Percentiles rank a stretch among this genome's conserved stretches.
phyloP scores from a whole-genome alignment of 2,888 invertebrate genomes.

The Mythimna impura region DNA sequence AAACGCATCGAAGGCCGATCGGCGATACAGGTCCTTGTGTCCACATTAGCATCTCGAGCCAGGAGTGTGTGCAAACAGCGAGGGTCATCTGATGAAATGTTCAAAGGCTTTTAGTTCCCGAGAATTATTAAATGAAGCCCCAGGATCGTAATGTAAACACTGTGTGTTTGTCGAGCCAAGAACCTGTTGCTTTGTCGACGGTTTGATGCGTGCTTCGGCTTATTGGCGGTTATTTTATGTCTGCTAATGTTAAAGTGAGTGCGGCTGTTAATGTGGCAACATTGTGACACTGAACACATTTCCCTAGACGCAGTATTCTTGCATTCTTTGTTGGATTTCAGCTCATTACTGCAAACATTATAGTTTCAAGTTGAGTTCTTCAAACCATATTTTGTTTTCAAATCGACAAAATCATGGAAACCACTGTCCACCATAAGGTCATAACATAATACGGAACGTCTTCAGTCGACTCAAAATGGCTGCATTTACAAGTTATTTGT shows the following conservation, averaged over 20 bases:
- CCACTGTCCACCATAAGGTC: constrained; percentile 18
- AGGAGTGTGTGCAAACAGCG: constrained; percentile 90
- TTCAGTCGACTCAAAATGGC: constrained; percentile 45
- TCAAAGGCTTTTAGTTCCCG: constrained; percentile 91
- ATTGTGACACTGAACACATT: constrained; percentile 77
- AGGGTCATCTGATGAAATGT: constrained; percentile 91
- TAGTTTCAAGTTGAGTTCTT: constrained; percentile 35
- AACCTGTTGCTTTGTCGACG: constrained; percentile 89
- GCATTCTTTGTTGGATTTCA: constrained; percentile 66
- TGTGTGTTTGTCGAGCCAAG: constrained; percentile 86
- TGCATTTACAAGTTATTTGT: constrained; percentile 78
- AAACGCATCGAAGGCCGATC: constrained; percentile 87
- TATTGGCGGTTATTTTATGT: constrained; percentile 90
- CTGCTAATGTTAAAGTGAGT: constrained; percentile 87
- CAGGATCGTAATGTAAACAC: constrained; percentile 90
- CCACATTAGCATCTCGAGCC: constrained; percentile 90
- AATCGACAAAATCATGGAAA: constrained; percentile 9
- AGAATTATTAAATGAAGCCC: constrained; percentile 90
- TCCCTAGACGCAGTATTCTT: constrained; percentile 56
- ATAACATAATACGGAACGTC: constrained; percentile 26
- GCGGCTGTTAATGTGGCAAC: constrained; percentile 83
- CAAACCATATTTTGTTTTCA: constrained; percentile 60
- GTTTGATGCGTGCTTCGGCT: constrained; percentile 87
- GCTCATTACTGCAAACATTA: constrained; percentile 51
- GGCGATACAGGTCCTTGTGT: constrained; percentile 90